Evolutionary conservation across 2,797 vertebrate genomes (phyloP).

Genomic region (Cossypha caffra): DNA sequence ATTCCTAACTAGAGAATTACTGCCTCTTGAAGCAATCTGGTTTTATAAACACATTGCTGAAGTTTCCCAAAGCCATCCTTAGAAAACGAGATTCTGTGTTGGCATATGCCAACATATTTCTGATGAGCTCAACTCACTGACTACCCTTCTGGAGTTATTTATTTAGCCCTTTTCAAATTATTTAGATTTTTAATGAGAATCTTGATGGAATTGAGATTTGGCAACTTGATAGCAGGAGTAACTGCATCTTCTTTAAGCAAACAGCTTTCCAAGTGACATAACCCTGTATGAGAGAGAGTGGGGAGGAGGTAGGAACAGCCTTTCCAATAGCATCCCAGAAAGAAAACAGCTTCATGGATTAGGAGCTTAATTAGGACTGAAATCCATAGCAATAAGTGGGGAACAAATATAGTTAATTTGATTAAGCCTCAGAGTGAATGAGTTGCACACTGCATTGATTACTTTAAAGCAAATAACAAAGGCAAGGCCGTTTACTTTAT

Average conservation of each 20-base stretch:
- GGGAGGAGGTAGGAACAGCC: constrained; percentile 6
- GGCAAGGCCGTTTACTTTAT: constrained; percentile 61
- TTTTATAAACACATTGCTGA: neutral
- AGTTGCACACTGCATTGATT: constrained; percentile 62
- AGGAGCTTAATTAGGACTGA: constrained; percentile 68
- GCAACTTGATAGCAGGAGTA: constrained; percentile 26
- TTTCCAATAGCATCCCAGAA: constrained; percentile 41
- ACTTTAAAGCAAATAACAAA: constrained; percentile 67
- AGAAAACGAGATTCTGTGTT: neutral
- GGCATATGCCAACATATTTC: constrained; percentile 13
- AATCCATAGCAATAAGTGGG: constrained; percentile 64
- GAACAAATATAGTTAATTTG: constrained; percentile 71
- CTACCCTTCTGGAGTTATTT: constrained; percentile 46
- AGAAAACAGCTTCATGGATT: constrained; percentile 60
- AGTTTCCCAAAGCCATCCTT: neutral
- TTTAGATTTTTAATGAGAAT: constrained; percentile 56
- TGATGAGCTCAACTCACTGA: neutral
- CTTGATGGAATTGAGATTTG: neutral
- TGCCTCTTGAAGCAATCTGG: neutral
- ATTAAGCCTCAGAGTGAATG: constrained; percentile 62
- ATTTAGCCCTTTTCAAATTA: constrained; percentile 29
- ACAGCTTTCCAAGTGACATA: constrained; percentile 51
- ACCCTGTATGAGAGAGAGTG: neutral
- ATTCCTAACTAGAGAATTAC: neutral
- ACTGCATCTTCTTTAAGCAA: constrained; percentile 27